Conservation (phyloP, 2,888 invertebrate species). For the Melipona beecheii region DNA sequence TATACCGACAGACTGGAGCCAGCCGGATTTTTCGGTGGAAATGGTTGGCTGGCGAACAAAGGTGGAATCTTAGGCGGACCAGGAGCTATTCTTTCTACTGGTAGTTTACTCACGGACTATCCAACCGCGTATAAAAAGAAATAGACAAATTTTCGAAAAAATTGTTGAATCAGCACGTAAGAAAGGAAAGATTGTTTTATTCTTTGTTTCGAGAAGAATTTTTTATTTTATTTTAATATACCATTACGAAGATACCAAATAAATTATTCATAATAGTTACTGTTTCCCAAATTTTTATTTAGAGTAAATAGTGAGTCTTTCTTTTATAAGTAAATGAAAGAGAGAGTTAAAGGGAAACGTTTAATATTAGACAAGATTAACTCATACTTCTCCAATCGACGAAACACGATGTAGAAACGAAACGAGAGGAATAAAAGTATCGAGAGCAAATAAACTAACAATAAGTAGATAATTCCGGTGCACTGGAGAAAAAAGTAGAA, state of each 20-base stretch:
- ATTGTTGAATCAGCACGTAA: background rate
- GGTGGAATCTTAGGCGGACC: slow-evolving; percentile 79
- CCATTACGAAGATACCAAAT: too few species aligned
- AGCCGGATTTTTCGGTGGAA: slow-evolving; percentile 78
- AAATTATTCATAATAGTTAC: background rate
- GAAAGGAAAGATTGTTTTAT: background rate
- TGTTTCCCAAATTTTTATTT: too few species aligned
- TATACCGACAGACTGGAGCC: slow-evolving; percentile 74
- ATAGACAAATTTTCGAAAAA: background rate
- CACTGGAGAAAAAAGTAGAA: background rate
- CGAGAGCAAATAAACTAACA: slow-evolving; percentile 21
- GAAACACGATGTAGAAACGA: background rate
- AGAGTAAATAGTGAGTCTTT: background rate
- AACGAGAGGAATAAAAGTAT: background rate
- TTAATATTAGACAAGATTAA: background rate
- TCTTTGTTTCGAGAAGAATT: background rate
- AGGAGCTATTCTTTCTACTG: slow-evolving; percentile 78
- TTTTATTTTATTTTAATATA: too few species aligned
- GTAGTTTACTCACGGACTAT: slow-evolving; percentile 78
- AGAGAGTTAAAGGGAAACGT: background rate
- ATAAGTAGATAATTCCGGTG: slow-evolving; percentile 1
- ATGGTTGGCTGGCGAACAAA: slow-evolving; percentile 80
- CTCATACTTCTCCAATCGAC: background rate
- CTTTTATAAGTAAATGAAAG: background rate
- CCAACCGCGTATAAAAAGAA: slow-evolving; percentile 76